Conservation (phyloP, 2,797 vertebrate genomes). For the Aythya fuligula region DNA sequence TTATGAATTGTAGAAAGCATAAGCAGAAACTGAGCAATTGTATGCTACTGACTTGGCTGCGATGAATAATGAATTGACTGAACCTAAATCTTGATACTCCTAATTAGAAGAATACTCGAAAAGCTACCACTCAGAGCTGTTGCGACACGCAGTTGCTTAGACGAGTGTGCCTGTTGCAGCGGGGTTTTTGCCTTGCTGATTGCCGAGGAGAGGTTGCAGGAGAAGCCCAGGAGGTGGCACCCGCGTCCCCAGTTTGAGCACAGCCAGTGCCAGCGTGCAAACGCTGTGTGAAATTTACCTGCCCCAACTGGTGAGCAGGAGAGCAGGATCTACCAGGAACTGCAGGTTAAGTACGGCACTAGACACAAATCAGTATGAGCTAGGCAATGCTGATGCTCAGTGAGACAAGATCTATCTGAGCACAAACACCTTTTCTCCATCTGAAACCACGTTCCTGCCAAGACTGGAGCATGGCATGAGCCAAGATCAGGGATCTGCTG, state of each 20-base stretch:
- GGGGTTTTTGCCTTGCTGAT: rapidly evolving
- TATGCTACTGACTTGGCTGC: rapidly evolving
- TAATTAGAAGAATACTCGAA: not conserved
- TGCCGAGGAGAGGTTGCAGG: not conserved
- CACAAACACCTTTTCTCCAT: not conserved
- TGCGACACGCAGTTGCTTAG: too few relatives aligned
- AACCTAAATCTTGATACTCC: not conserved
- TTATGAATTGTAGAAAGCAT: not conserved
- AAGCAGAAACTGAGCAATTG: not conserved
- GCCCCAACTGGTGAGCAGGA: not conserved
- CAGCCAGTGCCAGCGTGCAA: rapidly evolving
- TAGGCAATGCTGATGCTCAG: rapidly evolving
- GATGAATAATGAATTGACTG: not conserved
- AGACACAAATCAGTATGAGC: not conserved
- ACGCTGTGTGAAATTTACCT: rapidly evolving
- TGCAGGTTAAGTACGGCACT: not conserved
- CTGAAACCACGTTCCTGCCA: not conserved
- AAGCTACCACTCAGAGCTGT: rapidly evolving
- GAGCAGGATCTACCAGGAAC: not conserved
- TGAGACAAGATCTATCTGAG: too few relatives aligned
- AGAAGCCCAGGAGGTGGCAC: not conserved
- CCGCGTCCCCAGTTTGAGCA: rapidly evolving
- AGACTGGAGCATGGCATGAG: not conserved
- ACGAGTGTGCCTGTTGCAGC: rapidly evolving
- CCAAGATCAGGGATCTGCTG: not conserved